A percentile compares a stretch with the other conserved stretches of the same genome.
phyloP scores from a whole-genome alignment of 2,888 invertebrate species.

The Hermaeophaga mercurialis region DNA sequence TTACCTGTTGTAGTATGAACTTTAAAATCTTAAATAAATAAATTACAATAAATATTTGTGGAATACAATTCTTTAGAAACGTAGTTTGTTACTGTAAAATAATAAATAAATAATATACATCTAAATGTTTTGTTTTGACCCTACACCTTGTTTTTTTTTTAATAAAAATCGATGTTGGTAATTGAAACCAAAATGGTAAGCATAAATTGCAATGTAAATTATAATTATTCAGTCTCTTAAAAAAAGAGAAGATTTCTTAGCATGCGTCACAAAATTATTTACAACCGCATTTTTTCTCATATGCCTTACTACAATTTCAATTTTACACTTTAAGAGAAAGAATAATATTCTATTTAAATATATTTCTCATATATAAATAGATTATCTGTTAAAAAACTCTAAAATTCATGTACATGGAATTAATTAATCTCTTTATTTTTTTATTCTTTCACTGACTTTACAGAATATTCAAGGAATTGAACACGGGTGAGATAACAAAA shows the following conservation, averaged over 20 bases:
- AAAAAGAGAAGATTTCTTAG: slow-evolving; percentile 27
- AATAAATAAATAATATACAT: slow-evolving; percentile 10
- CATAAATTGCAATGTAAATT: slow-evolving; percentile 19
- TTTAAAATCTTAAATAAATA: slow-evolving; percentile 1
- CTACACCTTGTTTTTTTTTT: slow-evolving; percentile 10
- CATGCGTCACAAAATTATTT: slow-evolving; percentile 35
- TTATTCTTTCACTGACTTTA: too few relatives aligned
- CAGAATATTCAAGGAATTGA: too few relatives aligned
- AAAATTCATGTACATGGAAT: slow-evolving; percentile 43
- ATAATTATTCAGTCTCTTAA: slow-evolving; percentile 33
- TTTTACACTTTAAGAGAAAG: slow-evolving; percentile 33
- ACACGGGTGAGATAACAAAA: too few relatives aligned
- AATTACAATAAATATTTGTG: background rate
- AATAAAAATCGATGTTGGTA: slow-evolving; percentile 31
- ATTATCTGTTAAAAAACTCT: slow-evolving; percentile 38
- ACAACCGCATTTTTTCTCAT: slow-evolving; percentile 28
- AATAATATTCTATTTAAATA: slow-evolving; percentile 26
- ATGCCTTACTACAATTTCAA: slow-evolving; percentile 18
- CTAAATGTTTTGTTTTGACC: slow-evolving; percentile 2
- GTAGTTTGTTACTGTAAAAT: slow-evolving; percentile 7
- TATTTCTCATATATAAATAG: slow-evolving; percentile 37
- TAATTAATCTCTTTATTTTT: slow-evolving; percentile 31
- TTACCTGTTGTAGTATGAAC: slow-evolving; percentile 28
- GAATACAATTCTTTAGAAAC: background rate
- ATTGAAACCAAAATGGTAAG: slow-evolving; percentile 31